Base-by-base conservation (phyloP, 1,140 invertebrate genomes). In the Aricia agestis region DNA sequence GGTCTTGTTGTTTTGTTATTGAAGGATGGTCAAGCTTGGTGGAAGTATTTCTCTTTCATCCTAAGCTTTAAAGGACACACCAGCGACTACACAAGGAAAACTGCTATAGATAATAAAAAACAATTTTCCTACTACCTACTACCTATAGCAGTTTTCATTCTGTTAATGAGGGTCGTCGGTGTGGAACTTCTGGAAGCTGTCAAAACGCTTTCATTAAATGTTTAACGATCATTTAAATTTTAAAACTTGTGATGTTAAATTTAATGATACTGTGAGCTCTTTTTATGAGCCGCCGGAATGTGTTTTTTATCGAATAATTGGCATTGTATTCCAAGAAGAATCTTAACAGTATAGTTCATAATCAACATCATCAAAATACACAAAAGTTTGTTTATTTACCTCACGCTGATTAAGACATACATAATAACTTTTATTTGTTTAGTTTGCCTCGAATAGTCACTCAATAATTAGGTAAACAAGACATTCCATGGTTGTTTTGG, bases 201-300 rank as follows among this genome's bases (percentile, higher is more conserved):
- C 45, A 36, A 52, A 52, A 52, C 45, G 11, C 45, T 52, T 52
- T 52, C 45, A 52, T 52, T 52, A 52, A 52, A 13, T 15, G 31
- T 72, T 72, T 73, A 65, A 76, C 36, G 72, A 58, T 69, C 42
- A 15, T 67, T 69, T 15, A 41, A 61, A 68, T 63, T 11, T 66
- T 67, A 69, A 57, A 75, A 31, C 57, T 31, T 67, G 66, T 70
- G 66, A 65, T 66, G 66, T 42, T 65, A 59, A 41, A 71, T 70
- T 73, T 70, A 72, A 72, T 65, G 69, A 63, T 25, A 63, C 11
- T 52, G 45, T 15, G 11, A 13, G 45, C 45, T 1, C 45, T 52
- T 52, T 52, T 52, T 11, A 52, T 52, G 45, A 52, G 45, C 11
- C 45, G 3, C 45, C 13, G 45, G 3, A 52, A 52, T 52, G 45